Percentiles rank a stretch among this genome's conserved stretches.
These are phyloP conservation scores for Pachycephus smyrnensis DNA, from an alignment of 2,888 invertebrate species.

Conservation along the genomic window DNA sequence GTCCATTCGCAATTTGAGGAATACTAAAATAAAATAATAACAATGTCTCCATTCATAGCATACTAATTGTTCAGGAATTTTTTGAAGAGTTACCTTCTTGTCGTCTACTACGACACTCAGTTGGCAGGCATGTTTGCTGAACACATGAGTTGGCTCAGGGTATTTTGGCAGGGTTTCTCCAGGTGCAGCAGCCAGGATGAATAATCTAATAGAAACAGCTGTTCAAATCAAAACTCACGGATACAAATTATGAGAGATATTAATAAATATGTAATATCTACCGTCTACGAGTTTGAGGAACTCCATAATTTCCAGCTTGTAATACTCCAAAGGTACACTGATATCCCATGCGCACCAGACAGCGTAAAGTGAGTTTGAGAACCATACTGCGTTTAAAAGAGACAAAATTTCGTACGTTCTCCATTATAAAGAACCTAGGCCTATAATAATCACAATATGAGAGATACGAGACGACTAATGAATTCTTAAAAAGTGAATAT, in stretches of 20 bases:
- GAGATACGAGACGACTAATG: slow-evolving; percentile 83
- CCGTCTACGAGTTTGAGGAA: slow-evolving; percentile 84
- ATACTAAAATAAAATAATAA: slow-evolving; percentile 37
- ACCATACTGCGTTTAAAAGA: slow-evolving; percentile 86
- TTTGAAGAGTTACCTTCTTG: slow-evolving; percentile 64
- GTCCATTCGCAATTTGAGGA: slow-evolving; percentile 72
- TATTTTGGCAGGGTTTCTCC: slow-evolving; percentile 79
- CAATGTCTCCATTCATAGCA: slow-evolving; percentile 46
- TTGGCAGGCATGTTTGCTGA: slow-evolving; percentile 77
- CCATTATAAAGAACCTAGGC: slow-evolving; percentile 84
- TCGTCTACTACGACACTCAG: slow-evolving; percentile 73
- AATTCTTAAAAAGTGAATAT: slow-evolving; percentile 88
- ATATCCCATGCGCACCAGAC: slow-evolving; percentile 86
- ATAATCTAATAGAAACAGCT: slow-evolving; percentile 67
- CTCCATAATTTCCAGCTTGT: slow-evolving; percentile 88
- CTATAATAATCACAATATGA: slow-evolving; percentile 89
- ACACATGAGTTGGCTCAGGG: slow-evolving; percentile 85
- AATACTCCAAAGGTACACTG: slow-evolving; percentile 89
- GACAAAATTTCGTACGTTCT: slow-evolving; percentile 89
- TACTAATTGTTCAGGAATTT: neutral
- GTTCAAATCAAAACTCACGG: neutral
- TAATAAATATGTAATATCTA: slow-evolving; percentile 36
- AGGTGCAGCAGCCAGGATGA: slow-evolving; percentile 86
- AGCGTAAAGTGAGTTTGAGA: slow-evolving; percentile 81
- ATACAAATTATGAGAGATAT: neutral